A percentile compares a stretch with the other conserved stretches of the same genome.
Evolutionary conservation across 2,113 vertebrate species (phyloP).

Genomic region (human): GRCh38 chrX:124672501-124673000

Average conservation of each 20-base stretch:
- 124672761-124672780: conserved; percentile 7
- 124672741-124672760: background rate
- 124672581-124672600: conserved; percentile 40
- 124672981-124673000: background rate
- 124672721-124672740: conserved; percentile 46
- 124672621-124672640: background rate
- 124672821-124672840: background rate
- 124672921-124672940: background rate
- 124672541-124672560: conserved; percentile 31
- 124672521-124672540: background rate
- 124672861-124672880: background rate
- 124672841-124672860: background rate
- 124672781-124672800: conserved; percentile 46
- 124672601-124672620: background rate
- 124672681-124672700: conserved; percentile 3
- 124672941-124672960: conserved; percentile 17
- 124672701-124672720: conserved; percentile 1
- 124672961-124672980: conserved; percentile 38
- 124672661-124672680: conserved; percentile 48
- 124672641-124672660: conserved; percentile 31
- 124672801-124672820: conserved; percentile 39
- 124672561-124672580: background rate
- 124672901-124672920: background rate
- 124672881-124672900: background rate
- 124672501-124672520: background rate